Evolutionary conservation across 2,888 invertebrate genomes (phyloP), one percentile per base, ranked within the genome.

Genomic region (Lasioglossum marginatum): DNA sequence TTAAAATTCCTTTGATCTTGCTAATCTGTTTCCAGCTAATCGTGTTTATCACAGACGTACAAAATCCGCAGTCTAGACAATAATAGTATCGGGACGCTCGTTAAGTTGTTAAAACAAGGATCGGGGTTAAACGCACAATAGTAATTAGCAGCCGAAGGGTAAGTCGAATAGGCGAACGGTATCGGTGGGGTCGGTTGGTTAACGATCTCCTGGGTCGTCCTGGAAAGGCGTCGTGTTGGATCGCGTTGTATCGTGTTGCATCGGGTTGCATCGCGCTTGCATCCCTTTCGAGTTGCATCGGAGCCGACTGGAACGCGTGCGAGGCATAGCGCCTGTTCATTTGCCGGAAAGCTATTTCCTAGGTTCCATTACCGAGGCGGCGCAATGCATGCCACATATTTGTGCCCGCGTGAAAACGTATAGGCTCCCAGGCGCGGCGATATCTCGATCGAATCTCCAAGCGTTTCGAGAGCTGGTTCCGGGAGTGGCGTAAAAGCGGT

Each of bases 291-390:
- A 66, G 34, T 23, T 8, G 66, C 68, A 23, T 12, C 23, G 37
- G 40, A 68, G 79, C 87, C 77, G 78, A 72, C 77, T 74, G 88
- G 88, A 89, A 91, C 63, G 16, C 31, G 52, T 90, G 86, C 86
- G 81, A 73, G 75, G 83, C 89, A 90, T 91, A 90, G 88, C 91
- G 92, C 89, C 89, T 89, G 92, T 92, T 91, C 91, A 91, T 92
- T 92, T 91, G 89, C 91, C 85, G 91, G 89, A 92, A 91, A 92
- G 91, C 91, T 87, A 92, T 92, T 92, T 90, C 87, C 89, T 87
- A 79, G 80, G 85, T 80, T 87, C 89, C 90, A 90, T 90, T 90
- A 90, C 86, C 79, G 89, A 81, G 79, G 85, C 48, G 70, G 48
- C 19, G 19, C 52, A n/a, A 52, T 52, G n/a, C 76, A 73, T 63